Percentiles rank a stretch among this genome's conserved stretches.
phyloP scores from a whole-genome alignment of 2,113 vertebrate species.

The Phyllostomus hastatus region DNA sequence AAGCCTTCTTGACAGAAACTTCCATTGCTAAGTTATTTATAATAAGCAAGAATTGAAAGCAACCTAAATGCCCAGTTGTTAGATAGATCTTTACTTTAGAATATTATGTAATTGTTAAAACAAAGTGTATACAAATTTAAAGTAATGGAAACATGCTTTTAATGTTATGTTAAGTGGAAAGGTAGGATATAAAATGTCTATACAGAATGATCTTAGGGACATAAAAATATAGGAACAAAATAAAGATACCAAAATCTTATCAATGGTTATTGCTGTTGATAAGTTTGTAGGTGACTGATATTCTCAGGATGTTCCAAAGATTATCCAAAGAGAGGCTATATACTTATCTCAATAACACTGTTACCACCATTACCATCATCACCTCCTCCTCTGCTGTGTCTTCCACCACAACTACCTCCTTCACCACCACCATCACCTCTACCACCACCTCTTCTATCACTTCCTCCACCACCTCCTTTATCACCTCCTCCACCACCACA shows the following conservation, averaged over 20 bases:
- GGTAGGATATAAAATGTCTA: background rate
- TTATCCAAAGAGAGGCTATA: background rate
- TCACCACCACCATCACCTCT: background rate
- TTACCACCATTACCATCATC: background rate
- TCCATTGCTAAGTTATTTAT: background rate
- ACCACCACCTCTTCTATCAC: too few relatives aligned
- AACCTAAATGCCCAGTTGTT: conserved; percentile 7
- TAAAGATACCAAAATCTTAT: background rate
- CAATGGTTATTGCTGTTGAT: background rate
- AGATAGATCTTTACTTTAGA: conserved; percentile 15
- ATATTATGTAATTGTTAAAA: background rate
- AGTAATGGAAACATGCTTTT: background rate
- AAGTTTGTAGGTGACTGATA: background rate
- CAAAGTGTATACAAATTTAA: conserved; percentile 7
- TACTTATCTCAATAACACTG: background rate
- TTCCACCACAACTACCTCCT: background rate
- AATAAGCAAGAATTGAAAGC: conserved; percentile 1
- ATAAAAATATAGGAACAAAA: background rate
- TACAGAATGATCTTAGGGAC: background rate
- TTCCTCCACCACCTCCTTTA: too few relatives aligned
- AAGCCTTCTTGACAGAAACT: background rate
- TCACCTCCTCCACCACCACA: background rate
- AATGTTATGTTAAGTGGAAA: conserved; percentile 7
- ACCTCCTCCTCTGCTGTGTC: too few relatives aligned
- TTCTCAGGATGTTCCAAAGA: background rate